Base-by-base conservation (phyloP, 1,140 invertebrate genomes). In the Hyposmocoma kahamanoa region DNA sequence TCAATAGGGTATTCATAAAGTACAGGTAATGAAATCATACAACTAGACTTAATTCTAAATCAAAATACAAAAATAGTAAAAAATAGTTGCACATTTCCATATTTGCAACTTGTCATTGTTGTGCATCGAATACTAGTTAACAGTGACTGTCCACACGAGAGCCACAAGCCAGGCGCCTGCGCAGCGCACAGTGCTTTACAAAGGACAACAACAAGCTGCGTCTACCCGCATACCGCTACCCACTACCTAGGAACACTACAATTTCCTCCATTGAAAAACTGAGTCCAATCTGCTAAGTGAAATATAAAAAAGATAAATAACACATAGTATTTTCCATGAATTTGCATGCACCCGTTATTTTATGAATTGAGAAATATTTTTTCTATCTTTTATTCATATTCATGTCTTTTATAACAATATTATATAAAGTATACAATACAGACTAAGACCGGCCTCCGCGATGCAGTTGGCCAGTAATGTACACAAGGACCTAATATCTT, bases 31-130 rank as follows among this genome's bases (percentile, higher is more conserved):
- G 64, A 84, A 84, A 79, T 80, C 58, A 84, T 84, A 84, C 74
- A 74, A 68, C 79, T 84, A 84, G 67, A 71, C 81, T 84, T 84
- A 84, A 70, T 69, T 73, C 81, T 84, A 83, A 83, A 84, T 81
- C 71, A 84, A 83, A 84, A 83, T 84, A 84, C 81, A 83, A 84
- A 84, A 84, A 82, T 84, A 81, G 77, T 84, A 84, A 84, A 84
- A 82, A 84, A 84, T 81, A 81, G 67, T 75, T 78, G 78, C 76
- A 84, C 71, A 84, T 81, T 65, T 83, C 60, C 67, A 69, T 56
- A 60, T 51, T 41, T 70, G 68, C 74, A 75, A 72, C 68, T 75
- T 78, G 78, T 72, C 67, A 73, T 67, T 72, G 73, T 69, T 77
- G 68, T 71, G 75, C 73, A 65, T 66, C 49, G 64, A 57, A 54